phyloP scores from a whole-genome alignment of 2,888 invertebrate species.

The Danaus chrysippus region DNA sequence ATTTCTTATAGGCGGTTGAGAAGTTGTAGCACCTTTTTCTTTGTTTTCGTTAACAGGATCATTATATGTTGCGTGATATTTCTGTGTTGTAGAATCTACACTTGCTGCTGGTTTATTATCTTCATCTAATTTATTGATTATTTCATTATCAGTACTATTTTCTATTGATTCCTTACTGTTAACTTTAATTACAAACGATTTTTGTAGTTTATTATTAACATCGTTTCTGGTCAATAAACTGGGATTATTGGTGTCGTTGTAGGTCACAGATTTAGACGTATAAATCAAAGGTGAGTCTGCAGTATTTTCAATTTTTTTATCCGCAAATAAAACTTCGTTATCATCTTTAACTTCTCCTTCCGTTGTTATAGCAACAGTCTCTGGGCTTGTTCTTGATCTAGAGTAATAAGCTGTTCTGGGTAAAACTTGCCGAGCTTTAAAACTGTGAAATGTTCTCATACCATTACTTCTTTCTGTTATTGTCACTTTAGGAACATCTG shows the following conservation, averaged over 20 bases:
- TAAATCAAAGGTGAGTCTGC: constrained; percentile 58
- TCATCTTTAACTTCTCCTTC: constrained; percentile 34
- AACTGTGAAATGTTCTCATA: constrained; percentile 30
- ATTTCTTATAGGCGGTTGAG: constrained; percentile 57
- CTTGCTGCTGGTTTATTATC: constrained; percentile 46
- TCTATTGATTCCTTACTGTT: constrained; percentile 63
- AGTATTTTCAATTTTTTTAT: constrained; percentile 49
- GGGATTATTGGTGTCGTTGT: constrained; percentile 37
- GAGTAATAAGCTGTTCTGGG: constrained; percentile 66
- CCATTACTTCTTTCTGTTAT: constrained; percentile 35
- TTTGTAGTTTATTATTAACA: constrained; percentile 38
- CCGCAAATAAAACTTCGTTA: constrained; percentile 32
- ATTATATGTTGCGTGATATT: constrained; percentile 65
- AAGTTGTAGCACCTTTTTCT: constrained; percentile 36
- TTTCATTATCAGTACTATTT: constrained; percentile 49
- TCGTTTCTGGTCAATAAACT: constrained; percentile 33
- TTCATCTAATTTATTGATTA: constrained; percentile 44
- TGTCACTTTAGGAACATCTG: constrained; percentile 38
- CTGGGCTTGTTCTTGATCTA: constrained; percentile 48
- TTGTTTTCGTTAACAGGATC: constrained; percentile 40
- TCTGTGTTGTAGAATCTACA: constrained; percentile 49
- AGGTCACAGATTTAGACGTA: constrained; percentile 49
- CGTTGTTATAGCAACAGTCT: constrained; percentile 39
- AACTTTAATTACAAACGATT: constrained; percentile 56
- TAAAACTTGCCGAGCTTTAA: constrained; percentile 44